Conservation (phyloP, 1,140 invertebrate genomes). For the Hormaphis cornu region DNA sequence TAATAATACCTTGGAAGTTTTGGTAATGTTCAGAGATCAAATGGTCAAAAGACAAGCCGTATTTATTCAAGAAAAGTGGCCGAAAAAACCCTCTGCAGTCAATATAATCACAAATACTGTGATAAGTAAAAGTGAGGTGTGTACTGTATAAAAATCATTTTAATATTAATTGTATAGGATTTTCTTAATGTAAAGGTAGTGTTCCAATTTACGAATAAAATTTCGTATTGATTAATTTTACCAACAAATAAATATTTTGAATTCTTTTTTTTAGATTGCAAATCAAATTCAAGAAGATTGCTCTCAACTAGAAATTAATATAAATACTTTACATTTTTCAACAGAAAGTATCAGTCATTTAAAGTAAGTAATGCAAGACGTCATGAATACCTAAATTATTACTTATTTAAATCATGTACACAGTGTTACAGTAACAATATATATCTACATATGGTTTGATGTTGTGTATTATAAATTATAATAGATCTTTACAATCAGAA, state of each 20-base stretch:
- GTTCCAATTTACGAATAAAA: no score
- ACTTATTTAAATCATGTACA: no score
- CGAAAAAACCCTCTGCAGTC: slow-evolving; percentile 1
- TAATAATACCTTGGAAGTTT: not conserved
- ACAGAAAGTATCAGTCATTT: slow-evolving; percentile 9
- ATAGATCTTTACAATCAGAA: not conserved
- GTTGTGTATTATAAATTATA: no score
- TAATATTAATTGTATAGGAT: no score
- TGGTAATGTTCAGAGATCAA: not conserved
- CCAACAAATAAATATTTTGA: not conserved
- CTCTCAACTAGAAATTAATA: slow-evolving; percentile 19
- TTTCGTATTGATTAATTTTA: no score
- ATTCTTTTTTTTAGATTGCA: not conserved
- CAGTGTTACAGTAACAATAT: no score
- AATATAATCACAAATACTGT: not conserved
- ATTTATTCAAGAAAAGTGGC: slow-evolving; percentile 1
- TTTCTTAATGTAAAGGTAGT: no score
- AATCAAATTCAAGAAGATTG: not conserved
- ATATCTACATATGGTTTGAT: no score
- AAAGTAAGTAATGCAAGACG: not conserved
- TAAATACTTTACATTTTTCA: not conserved
- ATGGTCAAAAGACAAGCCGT: not conserved
- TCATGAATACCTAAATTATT: no score
- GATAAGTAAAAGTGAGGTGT: not conserved
- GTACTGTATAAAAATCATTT: no score